Evolutionary conservation across 2,888 invertebrate genomes (phyloP).

Genomic region (Hirtodrosophila cameraria): DNA sequence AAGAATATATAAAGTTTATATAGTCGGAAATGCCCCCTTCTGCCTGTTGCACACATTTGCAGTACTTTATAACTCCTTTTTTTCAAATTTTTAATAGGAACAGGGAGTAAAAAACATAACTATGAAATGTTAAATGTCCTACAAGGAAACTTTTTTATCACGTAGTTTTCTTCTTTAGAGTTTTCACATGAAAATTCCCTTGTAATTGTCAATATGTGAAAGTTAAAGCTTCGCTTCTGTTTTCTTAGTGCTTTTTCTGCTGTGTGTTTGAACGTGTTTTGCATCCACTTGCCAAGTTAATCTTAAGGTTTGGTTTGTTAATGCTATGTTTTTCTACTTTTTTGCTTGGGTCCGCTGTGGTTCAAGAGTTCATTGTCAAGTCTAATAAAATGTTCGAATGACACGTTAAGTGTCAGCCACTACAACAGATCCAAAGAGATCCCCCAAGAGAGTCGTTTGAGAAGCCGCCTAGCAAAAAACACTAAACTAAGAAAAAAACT

Average conservation of each 20-base stretch:
- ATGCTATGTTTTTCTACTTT: slow-evolving; percentile 27
- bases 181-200: slow-evolving; percentile 25
- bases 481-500: slow-evolving; percentile 1
- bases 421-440: slow-evolving; percentile 52
- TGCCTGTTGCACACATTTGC: no score
- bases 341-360: slow-evolving; percentile 23
- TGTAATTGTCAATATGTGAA: slow-evolving; percentile 60
- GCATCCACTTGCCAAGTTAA: slow-evolving; percentile 34
- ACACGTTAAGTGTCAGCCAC: slow-evolving; percentile 78
- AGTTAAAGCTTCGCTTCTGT: slow-evolving; percentile 33
- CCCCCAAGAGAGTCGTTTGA: slow-evolving; percentile 43
- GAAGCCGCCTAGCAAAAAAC: slow-evolving; percentile 31
- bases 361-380: slow-evolving; percentile 80
- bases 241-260: slow-evolving; percentile 19
- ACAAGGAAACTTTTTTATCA: no score
- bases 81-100: no score
- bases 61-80: no score
- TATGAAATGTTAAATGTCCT: no score
- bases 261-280: slow-evolving; percentile 13
- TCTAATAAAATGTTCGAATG: slow-evolving; percentile 79
- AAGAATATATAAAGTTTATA: no score
- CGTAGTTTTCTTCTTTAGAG: background rate
- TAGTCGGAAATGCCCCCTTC: no score
- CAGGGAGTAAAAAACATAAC: no score
- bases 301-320: slow-evolving; percentile 19